Conservation (phyloP, 2,888 invertebrate species). For the Cartodere bifasciata region DNA sequence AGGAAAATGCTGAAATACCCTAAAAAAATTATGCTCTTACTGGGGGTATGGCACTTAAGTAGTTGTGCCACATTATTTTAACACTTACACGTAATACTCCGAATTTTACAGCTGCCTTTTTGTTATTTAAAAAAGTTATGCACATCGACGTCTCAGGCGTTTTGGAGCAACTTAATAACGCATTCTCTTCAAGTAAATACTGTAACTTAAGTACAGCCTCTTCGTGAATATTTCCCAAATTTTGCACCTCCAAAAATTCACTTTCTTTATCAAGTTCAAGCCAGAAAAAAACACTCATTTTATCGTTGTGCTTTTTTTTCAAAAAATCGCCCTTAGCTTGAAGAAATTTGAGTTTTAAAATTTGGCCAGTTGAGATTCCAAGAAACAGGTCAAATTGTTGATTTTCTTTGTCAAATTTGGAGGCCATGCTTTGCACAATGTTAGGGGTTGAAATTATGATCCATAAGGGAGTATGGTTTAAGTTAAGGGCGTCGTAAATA, state of each 20-base stretch:
- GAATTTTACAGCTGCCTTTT: conserved; percentile 40
- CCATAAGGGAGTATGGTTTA: conserved; percentile 44
- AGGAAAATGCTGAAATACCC: conserved; percentile 11
- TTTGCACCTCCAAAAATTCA: conserved; percentile 36
- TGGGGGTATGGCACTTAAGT: too few species aligned
- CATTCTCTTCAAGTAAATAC: conserved; percentile 36
- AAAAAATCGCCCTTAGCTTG: conserved; percentile 42
- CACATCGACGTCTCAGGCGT: conserved; percentile 40
- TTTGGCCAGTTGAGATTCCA: conserved; percentile 44
- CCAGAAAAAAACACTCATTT: conserved; percentile 46
- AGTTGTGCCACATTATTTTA: too few species aligned
- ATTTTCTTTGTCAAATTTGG: conserved; percentile 27
- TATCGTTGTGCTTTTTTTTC: conserved; percentile 40
- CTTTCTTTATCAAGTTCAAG: conserved; percentile 43
- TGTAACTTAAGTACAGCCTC: conserved; percentile 38
- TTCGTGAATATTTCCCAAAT: conserved; percentile 36
- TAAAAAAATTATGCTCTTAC: not conserved
- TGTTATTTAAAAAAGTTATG: conserved; percentile 36
- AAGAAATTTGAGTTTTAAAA: conserved; percentile 40
- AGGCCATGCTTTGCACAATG: conserved; percentile 41
- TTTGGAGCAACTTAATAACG: conserved; percentile 43
- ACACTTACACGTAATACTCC: conserved; percentile 39
- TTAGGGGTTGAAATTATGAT: conserved; percentile 44
- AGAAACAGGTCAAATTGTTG: conserved; percentile 35
- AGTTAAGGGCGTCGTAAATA: conserved; percentile 45